phyloP scores from a whole-genome alignment of 2,113 vertebrate species.

The Gulo gulo region DNA sequence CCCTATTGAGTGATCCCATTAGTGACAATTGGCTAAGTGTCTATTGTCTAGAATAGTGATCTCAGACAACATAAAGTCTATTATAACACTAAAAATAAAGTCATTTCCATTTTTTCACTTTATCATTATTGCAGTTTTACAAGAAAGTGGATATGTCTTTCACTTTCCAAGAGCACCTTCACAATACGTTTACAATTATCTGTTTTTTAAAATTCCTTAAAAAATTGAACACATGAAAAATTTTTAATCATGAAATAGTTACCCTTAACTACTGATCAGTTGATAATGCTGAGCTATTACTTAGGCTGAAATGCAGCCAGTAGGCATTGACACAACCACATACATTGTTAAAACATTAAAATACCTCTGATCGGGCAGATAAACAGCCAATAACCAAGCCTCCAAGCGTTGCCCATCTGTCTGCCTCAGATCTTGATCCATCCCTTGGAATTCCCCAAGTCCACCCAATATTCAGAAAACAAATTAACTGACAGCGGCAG shows the following conservation, averaged over 20 bases:
- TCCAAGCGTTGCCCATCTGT: neutral
- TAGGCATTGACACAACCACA: neutral
- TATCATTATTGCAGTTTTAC: neutral
- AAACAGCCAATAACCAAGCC: neutral
- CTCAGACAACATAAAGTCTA: neutral
- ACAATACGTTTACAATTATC: slow-evolving; percentile 10
- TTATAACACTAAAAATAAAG: neutral
- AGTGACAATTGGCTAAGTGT: neutral
- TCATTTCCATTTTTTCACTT: neutral
- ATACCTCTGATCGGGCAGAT: neutral
- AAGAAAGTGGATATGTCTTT: neutral
- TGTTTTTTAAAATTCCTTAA: neutral
- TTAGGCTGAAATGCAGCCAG: neutral
- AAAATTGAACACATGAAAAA: neutral
- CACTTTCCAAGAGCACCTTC: slow-evolving; percentile 15
- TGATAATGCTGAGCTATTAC: neutral
- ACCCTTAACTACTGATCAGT: neutral
- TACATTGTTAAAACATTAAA: neutral
- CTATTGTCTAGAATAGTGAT: neutral
- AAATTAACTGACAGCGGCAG: neutral
- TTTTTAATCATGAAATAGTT: neutral
- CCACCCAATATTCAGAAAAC: neutral
- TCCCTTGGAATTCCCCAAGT: neutral
- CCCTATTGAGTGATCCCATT: neutral
- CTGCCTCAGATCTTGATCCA: neutral